A percentile compares a stretch with the other conserved stretches of the same genome.
phyloP scores from a whole-genome alignment of 2,797 vertebrate species.

The Luscinia luscinia region DNA sequence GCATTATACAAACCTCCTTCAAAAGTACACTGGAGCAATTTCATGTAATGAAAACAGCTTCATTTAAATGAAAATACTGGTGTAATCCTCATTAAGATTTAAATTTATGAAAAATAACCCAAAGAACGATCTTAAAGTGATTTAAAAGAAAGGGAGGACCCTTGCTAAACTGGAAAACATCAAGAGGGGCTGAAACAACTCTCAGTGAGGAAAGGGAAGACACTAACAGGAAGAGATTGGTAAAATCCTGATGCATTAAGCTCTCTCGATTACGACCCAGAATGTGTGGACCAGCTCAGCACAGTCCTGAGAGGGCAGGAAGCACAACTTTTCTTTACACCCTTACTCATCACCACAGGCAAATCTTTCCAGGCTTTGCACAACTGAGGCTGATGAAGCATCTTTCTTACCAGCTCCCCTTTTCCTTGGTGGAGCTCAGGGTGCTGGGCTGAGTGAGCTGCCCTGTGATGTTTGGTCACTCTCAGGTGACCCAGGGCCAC shows the following conservation, averaged over 20 bases:
- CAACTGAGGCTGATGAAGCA: not conserved
- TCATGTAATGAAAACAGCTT: not conserved
- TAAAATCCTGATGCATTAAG: not conserved
- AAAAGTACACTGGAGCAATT: not conserved
- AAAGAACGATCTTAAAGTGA: not conserved
- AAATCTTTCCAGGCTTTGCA: not conserved
- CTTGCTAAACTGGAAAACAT: not conserved
- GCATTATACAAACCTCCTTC: not conserved
- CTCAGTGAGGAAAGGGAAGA: not conserved
- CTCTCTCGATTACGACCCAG: not conserved
- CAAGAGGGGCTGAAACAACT: not conserved
- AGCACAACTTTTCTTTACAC: not conserved
- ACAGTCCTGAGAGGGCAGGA: not conserved
- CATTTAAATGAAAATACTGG: constrained; percentile 16
- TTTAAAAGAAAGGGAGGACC: not conserved
- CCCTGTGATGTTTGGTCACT: rapidly evolving
- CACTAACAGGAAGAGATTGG: not conserved
- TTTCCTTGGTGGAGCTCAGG: not conserved
- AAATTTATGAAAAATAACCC: not conserved
- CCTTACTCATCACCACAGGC: not conserved
- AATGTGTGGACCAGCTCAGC: not conserved
- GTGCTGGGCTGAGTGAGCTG: not conserved
- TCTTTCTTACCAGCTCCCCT: not conserved
- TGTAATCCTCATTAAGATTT: not conserved
- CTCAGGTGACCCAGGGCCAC: not conserved